Evolutionary conservation across 2,113 vertebrate species (phyloP), one percentile per base, ranked within the genome.

Genomic region (Epinephelus moara): DNA sequence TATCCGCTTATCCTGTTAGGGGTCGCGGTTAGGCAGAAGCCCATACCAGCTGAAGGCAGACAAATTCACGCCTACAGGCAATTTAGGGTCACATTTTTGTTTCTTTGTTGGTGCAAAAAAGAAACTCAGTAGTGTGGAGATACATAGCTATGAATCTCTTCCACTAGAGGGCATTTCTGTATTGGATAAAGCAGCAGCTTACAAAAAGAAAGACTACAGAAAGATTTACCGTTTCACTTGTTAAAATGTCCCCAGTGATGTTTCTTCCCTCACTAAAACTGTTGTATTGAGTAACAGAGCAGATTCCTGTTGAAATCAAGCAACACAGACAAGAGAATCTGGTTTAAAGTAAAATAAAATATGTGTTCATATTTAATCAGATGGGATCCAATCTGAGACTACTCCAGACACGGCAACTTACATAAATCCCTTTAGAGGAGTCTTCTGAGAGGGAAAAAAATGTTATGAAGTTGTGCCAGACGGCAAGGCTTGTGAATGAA

Each of bases 351-450:
- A 49, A 50, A 61, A 57, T 37, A 59, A 61, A 80, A 53, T 50
- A 68, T 19, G 12, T 53, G 45, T 86, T 68, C 42, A 84, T 86
- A 81, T 78, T 86, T 80, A 80, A 86, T 80, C 49, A 64, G 23
- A 37, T 49, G 37, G 27, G 30, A 73, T 82, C 42, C 30, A 74
- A 74, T 80, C 27, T 50, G 40, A 75, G 49, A 49, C 17, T 25
- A 62, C n/a, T 56, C 62, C 33, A 60, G 53, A 49, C 47, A 63
- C 0, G 0, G 12, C 21, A 70, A 68, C 49, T 70, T 78, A 67
- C 13, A 74, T 63, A 82, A 85, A 55, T 73, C 70, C 47, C 72
- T 62, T 40, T 59, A 69, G 62, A 62, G n/a, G 30, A 60, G 3
- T 67, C n/a, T 56, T 59, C 23, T 66, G 30, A 56, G 25, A 64